Percentiles rank a stretch among this genome's conserved stretches.
Evolutionary conservation across 2,113 vertebrate species (phyloP).

Genomic region (Xenus cinereus): DNA sequence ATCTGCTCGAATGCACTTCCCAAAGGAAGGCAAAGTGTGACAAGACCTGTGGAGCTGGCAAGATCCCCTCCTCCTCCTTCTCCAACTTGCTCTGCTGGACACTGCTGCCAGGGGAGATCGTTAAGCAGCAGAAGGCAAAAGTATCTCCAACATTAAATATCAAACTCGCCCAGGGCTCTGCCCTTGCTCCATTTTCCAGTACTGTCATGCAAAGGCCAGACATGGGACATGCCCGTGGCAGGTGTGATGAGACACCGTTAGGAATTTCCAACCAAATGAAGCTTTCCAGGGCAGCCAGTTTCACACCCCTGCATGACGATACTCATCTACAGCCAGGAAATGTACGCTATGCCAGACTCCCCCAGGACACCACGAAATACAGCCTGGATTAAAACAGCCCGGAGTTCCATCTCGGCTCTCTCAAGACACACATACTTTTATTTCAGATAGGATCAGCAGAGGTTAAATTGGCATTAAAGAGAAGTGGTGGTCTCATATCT

Average conservation of each 20-base stretch:
- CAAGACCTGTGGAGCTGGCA: background rate
- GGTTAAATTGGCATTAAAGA: background rate
- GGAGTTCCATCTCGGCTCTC: background rate
- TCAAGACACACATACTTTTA: background rate
- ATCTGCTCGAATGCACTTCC: background rate
- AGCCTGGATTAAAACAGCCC: background rate
- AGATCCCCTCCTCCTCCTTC: background rate
- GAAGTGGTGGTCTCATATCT: background rate
- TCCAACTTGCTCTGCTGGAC: background rate
- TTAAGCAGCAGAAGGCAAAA: background rate
- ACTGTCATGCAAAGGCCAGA: background rate
- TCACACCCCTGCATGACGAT: background rate
- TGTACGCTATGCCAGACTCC: background rate
- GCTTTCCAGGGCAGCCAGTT: background rate
- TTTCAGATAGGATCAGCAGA: background rate
- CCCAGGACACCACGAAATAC: rapidly evolving
- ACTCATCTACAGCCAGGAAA: background rate
- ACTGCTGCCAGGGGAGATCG: background rate
- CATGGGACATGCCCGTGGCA: rapidly evolving
- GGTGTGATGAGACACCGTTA: background rate
- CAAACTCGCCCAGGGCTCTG: background rate
- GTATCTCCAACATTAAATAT: background rate
- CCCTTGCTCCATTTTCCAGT: background rate
- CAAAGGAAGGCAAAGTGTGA: background rate
- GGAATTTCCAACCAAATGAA: rapidly evolving